Evolutionary conservation across 2,797 vertebrate species (phyloP).

Genomic region (Myotis findleyi): DNA sequence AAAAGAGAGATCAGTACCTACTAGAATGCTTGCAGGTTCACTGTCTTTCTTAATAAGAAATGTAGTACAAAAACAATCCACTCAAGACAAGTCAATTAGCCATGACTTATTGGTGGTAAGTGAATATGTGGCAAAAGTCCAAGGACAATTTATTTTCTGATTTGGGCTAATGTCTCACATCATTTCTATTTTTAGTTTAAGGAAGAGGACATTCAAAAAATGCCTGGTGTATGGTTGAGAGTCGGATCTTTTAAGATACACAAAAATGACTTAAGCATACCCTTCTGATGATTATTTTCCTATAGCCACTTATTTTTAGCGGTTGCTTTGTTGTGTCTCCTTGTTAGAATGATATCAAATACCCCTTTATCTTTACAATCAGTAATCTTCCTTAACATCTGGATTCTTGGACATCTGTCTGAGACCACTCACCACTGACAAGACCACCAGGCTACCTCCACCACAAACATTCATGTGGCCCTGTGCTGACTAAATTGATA

Average conservation of each 20-base stretch:
- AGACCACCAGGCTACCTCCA: not conserved
- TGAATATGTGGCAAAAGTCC: not conserved
- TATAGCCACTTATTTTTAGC: constrained; percentile 15
- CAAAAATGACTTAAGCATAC: not conserved
- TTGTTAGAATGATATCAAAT: not conserved
- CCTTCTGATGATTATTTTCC: not conserved
- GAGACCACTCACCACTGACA: not conserved
- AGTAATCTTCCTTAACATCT: constrained; percentile 44
- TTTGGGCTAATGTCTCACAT: not conserved
- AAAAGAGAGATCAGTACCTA: not conserved
- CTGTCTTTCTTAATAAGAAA: constrained; percentile 35
- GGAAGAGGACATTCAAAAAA: not conserved
- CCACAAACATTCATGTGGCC: not conserved
- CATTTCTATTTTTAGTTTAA: constrained; percentile 32
- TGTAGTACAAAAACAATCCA: not conserved
- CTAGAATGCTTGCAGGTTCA: not conserved
- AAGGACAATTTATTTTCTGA: constrained; percentile 8
- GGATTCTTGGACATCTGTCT: constrained; percentile 48
- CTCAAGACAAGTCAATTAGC: not conserved
- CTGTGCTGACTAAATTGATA: not conserved
- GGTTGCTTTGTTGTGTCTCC: not conserved
- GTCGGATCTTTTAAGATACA: not conserved
- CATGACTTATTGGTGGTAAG: not conserved
- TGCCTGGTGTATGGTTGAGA: not conserved
- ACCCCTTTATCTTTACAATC: not conserved